phyloP scores from a whole-genome alignment of 2,113 vertebrate genomes.

The Eubucco bourcierii region DNA sequence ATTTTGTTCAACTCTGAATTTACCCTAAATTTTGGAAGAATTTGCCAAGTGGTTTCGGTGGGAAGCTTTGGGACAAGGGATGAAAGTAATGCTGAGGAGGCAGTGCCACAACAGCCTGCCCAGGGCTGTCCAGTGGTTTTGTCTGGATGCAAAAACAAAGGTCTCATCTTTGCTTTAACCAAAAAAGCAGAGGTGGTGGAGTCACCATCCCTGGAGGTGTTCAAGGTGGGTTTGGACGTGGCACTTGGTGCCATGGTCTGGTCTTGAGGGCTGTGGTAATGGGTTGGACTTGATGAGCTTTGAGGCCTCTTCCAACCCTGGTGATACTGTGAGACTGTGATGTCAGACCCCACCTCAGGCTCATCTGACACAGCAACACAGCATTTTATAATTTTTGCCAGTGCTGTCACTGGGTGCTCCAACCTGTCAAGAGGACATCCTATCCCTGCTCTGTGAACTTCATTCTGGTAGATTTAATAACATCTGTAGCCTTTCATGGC shows the following conservation, averaged over 20 bases:
- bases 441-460: not conserved
- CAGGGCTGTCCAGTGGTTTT: not conserved
- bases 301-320: too few species aligned
- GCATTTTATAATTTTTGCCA: not conserved
- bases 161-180: not conserved
- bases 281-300: too few species aligned
- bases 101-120: not conserved
- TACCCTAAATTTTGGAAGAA: not conserved
- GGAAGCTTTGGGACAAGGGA: not conserved
- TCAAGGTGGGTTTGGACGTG: too few species aligned
- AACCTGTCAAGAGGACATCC: not conserved
- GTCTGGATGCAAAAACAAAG: not conserved
- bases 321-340: too few species aligned
- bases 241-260: too few species aligned
- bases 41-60: not conserved
- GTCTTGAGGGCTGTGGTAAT: too few species aligned
- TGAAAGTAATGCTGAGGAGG: not conserved
- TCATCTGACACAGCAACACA: not conserved
- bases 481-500: not conserved
- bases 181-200: too few species aligned
- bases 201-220: too few species aligned
- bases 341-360: not conserved
- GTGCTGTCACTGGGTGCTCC: not conserved
- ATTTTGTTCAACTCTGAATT: not conserved
- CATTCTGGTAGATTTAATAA: not conserved